Evolutionary conservation across 2,888 invertebrate genomes (phyloP).

Genomic region (Ophion ventricosus): DNA sequence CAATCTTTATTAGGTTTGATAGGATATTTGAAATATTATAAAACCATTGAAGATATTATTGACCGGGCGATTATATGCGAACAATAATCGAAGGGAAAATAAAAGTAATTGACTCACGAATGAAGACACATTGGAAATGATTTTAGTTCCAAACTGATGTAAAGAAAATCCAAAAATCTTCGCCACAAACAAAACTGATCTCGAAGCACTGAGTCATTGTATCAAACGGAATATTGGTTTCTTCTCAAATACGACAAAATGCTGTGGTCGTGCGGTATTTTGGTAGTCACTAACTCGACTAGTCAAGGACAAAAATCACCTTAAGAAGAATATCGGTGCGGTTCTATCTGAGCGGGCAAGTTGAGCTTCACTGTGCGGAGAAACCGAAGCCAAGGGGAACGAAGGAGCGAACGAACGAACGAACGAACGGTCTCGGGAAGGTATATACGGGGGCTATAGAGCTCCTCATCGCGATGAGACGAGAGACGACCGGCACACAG

Average conservation of each 20-base stretch:
- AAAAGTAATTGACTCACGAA: too few relatives aligned
- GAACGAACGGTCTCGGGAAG: slow-evolving; percentile 70
- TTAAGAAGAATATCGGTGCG: slow-evolving; percentile 19
- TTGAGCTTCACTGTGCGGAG: slow-evolving; percentile 74
- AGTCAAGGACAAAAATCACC: background rate
- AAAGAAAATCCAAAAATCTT: too few relatives aligned
- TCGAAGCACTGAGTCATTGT: too few relatives aligned
- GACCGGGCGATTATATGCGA: too few relatives aligned
- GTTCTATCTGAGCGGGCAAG: slow-evolving; percentile 52
- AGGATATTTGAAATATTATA: too few relatives aligned
- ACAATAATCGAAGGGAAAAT: too few relatives aligned
- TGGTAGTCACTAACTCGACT: background rate
- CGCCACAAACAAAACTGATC: too few relatives aligned
- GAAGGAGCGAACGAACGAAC: slow-evolving; percentile 55
- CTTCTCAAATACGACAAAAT: background rate
- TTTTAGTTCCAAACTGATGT: too few relatives aligned
- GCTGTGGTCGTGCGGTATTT: background rate
- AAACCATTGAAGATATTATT: too few relatives aligned
- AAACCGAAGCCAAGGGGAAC: slow-evolving; percentile 55
- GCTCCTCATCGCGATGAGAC: slow-evolving; percentile 64
- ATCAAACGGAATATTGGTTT: too few relatives aligned
- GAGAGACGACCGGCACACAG: slow-evolving; percentile 57
- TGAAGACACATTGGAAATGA: too few relatives aligned
- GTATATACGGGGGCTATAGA: slow-evolving; percentile 67
- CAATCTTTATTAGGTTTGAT: too few relatives aligned